A percentile compares a stretch with the other conserved stretches of the same genome.
phyloP scores from a whole-genome alignment of 1,140 invertebrate genomes.

The Pseudomyrmex flavicornis region DNA sequence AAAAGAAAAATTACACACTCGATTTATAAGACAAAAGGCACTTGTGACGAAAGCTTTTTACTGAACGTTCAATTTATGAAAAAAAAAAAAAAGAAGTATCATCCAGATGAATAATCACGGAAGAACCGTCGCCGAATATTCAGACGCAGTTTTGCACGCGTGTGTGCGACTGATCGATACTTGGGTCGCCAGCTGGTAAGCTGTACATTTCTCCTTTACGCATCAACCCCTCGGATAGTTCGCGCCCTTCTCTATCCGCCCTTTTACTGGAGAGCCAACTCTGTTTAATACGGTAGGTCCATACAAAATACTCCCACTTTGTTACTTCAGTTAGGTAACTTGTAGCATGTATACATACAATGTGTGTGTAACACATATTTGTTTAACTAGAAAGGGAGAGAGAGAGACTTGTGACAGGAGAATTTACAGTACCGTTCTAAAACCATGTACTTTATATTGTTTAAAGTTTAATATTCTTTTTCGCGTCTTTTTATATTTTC shows the following conservation, averaged over 20 bases:
- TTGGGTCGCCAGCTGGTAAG: conserved; percentile 71
- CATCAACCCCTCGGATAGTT: conserved; percentile 54
- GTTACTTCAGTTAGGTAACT: conserved; percentile 34
- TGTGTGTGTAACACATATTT: background rate
- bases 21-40: background rate
- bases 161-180: conserved; percentile 72
- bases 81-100: conserved; percentile 5
- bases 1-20: background rate
- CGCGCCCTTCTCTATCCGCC: conserved; percentile 49
- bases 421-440: no score
- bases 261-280: conserved; percentile 27
- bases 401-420: no score
- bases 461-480: no score
- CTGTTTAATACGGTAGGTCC: conserved; percentile 31
- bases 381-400: background rate
- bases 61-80: background rate
- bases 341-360: background rate
- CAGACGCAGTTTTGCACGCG: conserved; percentile 44
- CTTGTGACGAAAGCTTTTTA: background rate
- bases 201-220: conserved; percentile 66
- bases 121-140: conserved; percentile 48
- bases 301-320: conserved; percentile 15
- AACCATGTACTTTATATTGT: no score
- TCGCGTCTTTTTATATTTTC: no score
- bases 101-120: conserved; percentile 54